Conservation (phyloP, 1,140 invertebrate species). For the Reticulitermes speratus region DNA sequence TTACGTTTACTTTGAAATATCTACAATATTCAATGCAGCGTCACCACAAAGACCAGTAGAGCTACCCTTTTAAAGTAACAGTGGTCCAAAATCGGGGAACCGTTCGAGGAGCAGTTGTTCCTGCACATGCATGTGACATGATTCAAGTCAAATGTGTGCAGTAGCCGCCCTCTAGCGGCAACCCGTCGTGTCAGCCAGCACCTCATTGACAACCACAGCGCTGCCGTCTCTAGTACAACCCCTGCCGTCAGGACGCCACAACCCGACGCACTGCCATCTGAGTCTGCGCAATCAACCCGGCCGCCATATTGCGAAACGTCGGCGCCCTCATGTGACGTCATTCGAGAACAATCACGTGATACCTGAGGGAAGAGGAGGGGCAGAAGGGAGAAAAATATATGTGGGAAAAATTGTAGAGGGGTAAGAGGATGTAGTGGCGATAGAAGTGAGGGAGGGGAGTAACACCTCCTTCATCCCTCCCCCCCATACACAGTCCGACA, state of each 20-base stretch:
- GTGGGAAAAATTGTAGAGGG: neutral
- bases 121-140: too few relatives aligned
- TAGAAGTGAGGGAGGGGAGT: neutral
- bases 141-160: too few relatives aligned
- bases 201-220: neutral
- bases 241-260: neutral
- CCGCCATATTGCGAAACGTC: neutral
- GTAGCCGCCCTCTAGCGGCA: neutral
- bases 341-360: neutral
- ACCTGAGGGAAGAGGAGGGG: neutral
- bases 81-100: too few relatives aligned
- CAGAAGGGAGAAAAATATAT: neutral
- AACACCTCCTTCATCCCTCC: neutral
- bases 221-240: neutral
- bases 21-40: too few relatives aligned
- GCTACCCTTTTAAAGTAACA: too few relatives aligned
- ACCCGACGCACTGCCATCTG: neutral
- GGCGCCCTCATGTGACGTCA: conserved; percentile 6
- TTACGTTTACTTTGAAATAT: too few relatives aligned
- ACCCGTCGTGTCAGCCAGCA: neutral
- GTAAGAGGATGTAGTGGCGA: neutral
- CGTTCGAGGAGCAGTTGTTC: too few relatives aligned
- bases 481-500: neutral
- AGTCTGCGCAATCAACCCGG: neutral
- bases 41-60: too few relatives aligned